phyloP scores from a whole-genome alignment of 2,797 vertebrate species.

The Pogonophryne albipinna region DNA sequence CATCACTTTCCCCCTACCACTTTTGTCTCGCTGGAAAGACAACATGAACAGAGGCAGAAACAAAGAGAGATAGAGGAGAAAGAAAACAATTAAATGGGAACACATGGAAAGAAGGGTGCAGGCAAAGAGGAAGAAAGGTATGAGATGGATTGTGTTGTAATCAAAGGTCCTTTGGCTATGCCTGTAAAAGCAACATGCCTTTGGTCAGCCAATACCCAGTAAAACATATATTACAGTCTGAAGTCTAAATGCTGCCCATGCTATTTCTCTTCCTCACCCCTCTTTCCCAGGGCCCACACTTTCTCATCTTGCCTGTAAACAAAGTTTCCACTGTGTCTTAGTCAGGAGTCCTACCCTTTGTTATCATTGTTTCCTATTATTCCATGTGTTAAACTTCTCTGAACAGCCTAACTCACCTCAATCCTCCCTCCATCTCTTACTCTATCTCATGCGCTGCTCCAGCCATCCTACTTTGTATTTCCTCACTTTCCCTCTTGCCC shows the following conservation, averaged over 20 bases:
- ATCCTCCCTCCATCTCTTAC: neutral
- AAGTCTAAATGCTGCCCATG: slow-evolving; percentile 11
- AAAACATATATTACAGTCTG: slow-evolving; percentile 23
- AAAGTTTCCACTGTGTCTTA: neutral
- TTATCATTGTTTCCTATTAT: neutral
- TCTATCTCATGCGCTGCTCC: neutral
- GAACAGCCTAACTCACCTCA: neutral
- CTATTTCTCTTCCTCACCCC: neutral
- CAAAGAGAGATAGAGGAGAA: slow-evolving; percentile 16
- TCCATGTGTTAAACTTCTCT: neutral
- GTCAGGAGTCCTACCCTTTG: neutral
- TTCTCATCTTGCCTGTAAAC: slow-evolving; percentile 9
- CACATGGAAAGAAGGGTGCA: slow-evolving; percentile 1
- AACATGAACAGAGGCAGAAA: slow-evolving; percentile 21
- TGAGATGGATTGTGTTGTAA: slow-evolving; percentile 9
- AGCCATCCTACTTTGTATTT: slow-evolving; percentile 6
- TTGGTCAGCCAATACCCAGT: slow-evolving; percentile 17
- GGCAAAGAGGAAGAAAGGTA: neutral
- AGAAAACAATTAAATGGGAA: slow-evolving; percentile 19
- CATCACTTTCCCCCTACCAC: slow-evolving; percentile 54
- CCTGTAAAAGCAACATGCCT: slow-evolving; percentile 31
- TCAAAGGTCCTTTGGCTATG: slow-evolving; percentile 24
- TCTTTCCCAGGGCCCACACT: neutral
- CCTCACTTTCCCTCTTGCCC: slow-evolving; percentile 40
- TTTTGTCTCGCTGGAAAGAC: slow-evolving; percentile 45